Percentiles rank a stretch among this genome's conserved stretches.
phyloP scores from a whole-genome alignment of 2,113 vertebrate species.

The Brachyhypopomus occidentalis region DNA sequence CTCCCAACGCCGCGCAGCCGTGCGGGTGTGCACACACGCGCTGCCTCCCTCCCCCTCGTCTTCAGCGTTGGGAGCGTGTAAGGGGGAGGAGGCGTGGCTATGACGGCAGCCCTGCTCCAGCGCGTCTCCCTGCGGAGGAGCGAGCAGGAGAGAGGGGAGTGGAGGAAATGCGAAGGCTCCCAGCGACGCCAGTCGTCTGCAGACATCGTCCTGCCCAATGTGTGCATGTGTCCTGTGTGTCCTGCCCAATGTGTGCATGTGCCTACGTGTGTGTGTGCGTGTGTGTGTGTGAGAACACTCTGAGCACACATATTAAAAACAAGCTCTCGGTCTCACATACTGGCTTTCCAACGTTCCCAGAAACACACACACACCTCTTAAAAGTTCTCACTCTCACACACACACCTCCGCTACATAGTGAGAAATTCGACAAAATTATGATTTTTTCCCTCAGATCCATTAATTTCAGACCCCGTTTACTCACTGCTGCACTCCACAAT shows the following conservation, averaged over 20 bases:
- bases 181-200: neutral
- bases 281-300: neutral
- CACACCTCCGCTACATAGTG: neutral
- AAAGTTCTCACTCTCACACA: neutral
- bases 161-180: conserved; percentile 18
- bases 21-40: neutral
- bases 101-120: neutral
- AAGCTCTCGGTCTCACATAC: conserved; percentile 44
- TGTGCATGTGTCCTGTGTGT: conserved; percentile 18
- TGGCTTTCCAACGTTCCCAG: neutral
- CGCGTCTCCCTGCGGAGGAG: neutral
- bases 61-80: conserved; percentile 25
- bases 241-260: too few relatives aligned
- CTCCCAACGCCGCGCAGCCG: neutral
- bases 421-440: too few relatives aligned
- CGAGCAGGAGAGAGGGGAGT: neutral
- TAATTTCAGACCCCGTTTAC: neutral
- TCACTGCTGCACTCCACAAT: conserved; percentile 3
- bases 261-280: neutral
- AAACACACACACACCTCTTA: neutral
- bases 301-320: neutral
- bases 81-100: conserved; percentile 9
- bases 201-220: conserved; percentile 12
- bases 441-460: too few relatives aligned
- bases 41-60: conserved; percentile 21